A percentile compares a stretch with the other conserved stretches of the same genome.
Conservation (phyloP, 1,140 invertebrate genomes). For the Drosophila dunni region DNA sequence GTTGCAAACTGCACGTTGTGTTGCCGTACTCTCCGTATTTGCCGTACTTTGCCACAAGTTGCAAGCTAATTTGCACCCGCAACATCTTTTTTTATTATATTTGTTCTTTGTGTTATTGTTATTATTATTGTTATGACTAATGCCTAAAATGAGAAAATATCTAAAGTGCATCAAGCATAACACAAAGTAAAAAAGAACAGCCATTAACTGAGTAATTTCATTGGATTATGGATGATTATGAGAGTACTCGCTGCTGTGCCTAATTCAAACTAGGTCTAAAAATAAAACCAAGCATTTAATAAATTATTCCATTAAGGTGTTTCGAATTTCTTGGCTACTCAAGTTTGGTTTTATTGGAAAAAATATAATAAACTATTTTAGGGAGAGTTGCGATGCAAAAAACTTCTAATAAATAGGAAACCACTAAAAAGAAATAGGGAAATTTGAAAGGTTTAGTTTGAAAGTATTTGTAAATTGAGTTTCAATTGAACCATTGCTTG, state of each 20-base stretch:
- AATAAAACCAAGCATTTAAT: conserved; percentile 1
- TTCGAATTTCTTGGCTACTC: neutral
- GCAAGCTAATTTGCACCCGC: conserved; percentile 14
- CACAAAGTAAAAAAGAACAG: conserved; percentile 3
- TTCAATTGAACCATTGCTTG: too few species aligned
- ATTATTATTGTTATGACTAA: conserved; percentile 49
- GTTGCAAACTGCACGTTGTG: conserved; percentile 17
- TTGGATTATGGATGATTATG: neutral
- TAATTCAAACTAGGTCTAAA: conserved; percentile 34
- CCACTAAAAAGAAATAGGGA: too few species aligned
- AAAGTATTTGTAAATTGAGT: too few species aligned
- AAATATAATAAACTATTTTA: too few species aligned
- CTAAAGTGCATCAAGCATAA: conserved; percentile 45
- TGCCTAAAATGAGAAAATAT: conserved; percentile 42
- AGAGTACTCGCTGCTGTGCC: conserved; percentile 4
- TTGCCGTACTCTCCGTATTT: neutral
- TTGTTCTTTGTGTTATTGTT: conserved; percentile 10
- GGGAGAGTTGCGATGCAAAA: too few species aligned
- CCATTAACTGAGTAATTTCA: conserved; percentile 34
- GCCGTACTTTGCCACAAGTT: conserved; percentile 12
- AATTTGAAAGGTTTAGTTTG: too few species aligned
- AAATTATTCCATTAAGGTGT: neutral
- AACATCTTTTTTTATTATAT: conserved; percentile 9
- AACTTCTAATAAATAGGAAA: too few species aligned
- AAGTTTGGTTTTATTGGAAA: too few species aligned